These are phyloP conservation scores for Protobothrops flavoviridis DNA, from an alignment of 2,113 vertebrate genomes.

Conservation along the genomic window DNA sequence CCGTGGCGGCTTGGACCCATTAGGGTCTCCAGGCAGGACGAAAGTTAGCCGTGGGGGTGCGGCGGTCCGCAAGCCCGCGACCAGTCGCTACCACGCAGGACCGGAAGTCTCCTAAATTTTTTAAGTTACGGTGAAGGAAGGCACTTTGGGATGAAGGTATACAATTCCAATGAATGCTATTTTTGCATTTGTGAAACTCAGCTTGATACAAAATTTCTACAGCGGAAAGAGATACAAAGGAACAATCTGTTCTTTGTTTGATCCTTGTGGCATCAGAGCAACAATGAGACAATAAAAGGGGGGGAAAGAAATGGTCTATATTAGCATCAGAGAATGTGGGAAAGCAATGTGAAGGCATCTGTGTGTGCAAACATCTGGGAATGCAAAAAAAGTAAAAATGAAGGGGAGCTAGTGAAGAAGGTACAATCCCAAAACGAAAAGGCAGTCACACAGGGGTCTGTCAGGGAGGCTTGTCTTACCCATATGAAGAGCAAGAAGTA, in stretches of 20 bases:
- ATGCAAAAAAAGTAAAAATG: not conserved
- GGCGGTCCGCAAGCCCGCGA: too few species aligned
- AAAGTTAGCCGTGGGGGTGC: too few species aligned
- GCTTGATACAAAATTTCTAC: not conserved
- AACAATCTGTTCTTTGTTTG: not conserved
- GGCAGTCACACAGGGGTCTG: not conserved
- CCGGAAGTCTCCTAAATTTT: not conserved
- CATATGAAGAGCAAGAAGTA: too few species aligned
- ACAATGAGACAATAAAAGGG: not conserved
- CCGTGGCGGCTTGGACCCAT: too few species aligned
- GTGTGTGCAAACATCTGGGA: not conserved
- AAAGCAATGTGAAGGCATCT: not conserved
- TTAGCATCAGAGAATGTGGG: not conserved
- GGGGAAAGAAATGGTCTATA: not conserved
- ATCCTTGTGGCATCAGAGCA: not conserved
- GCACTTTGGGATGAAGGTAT: not conserved
- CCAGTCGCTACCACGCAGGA: too few species aligned
- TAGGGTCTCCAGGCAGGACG: too few species aligned
- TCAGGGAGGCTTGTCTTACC: too few species aligned
- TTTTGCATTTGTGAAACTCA: not conserved
- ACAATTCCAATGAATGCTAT: not conserved
- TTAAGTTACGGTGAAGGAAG: not conserved
- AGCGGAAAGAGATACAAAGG: not conserved
- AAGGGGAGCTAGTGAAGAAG: not conserved
- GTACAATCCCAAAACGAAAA: not conserved